Evolutionary conservation across 2,888 invertebrate genomes (phyloP), one percentile per base, ranked within the genome.

Genomic region (Cryptocephalus moraei): DNA sequence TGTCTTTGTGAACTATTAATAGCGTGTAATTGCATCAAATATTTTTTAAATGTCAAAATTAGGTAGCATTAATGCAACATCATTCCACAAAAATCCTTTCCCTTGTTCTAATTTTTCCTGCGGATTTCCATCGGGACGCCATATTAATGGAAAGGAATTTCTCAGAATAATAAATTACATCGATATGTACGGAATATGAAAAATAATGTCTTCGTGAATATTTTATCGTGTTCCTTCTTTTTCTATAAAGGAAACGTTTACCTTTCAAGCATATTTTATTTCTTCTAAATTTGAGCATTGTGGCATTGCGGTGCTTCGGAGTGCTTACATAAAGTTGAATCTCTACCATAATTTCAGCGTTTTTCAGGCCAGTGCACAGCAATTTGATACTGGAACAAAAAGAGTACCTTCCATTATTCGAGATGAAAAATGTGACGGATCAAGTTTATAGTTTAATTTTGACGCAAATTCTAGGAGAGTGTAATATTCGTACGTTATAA

Each of bases 261-360:
- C 86, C 86, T 80, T 85, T 84, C 53, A 86, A 76, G 68, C 92
- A 92, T 61, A 91, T 87, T 74, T 91, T 92, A 70, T 87, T 89
- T 55, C 92, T 76, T 63, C 84, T 84, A 73, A 92, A 86, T 57
- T 83, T 79, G 48, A 92, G 75, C 55, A 76, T 73, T 9, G 86
- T 84, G 61, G 83, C 82, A 65, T 84, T 81, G 68, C 84, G 78
- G 9, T 76, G 75, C n/a, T 82, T 80, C 9, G 81, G 80, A 0
- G 82, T 80, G 39, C 84, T 84, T 57, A 92, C 86, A 66, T 88
- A 85, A 58, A 92, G 76, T 66, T 87, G 84, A 64, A 92, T 80
- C 52, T 81, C 80, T 52, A 92, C 82, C 51, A 85, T 80, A 54
- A 91, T 86, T 72, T 91, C 89, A 10, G 88, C 87, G 58, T 82